phyloP scores from a whole-genome alignment of 2,888 invertebrate genomes.

The Carcina quercana region DNA sequence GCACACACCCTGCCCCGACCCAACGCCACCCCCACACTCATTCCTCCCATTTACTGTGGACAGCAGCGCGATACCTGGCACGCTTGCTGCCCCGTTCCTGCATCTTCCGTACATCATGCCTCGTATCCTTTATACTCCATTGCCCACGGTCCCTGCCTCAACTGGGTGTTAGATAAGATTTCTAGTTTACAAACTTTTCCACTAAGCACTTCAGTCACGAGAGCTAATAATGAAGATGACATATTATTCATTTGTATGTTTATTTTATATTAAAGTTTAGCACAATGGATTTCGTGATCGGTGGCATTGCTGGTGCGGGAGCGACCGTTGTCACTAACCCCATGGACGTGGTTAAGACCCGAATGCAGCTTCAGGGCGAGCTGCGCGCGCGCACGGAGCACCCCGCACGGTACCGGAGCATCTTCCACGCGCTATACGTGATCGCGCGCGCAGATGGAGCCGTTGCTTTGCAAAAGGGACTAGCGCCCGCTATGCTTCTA shows the following conservation, averaged over 20 bases:
- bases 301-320: slow-evolving; percentile 81
- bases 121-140: no score
- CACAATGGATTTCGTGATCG: slow-evolving; percentile 82
- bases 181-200: no score
- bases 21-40: no score
- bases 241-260: background rate
- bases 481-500: slow-evolving; percentile 87
- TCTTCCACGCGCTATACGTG: slow-evolving; percentile 84
- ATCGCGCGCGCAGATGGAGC: slow-evolving; percentile 84
- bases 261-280: background rate
- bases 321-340: slow-evolving; percentile 91
- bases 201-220: no score
- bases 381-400: slow-evolving; percentile 74
- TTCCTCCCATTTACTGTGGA: no score
- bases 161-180: no score
- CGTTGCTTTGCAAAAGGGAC: slow-evolving; percentile 82
- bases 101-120: no score
- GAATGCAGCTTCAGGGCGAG: slow-evolving; percentile 90
- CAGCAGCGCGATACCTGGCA: no score
- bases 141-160: no score
- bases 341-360: slow-evolving; percentile 91
- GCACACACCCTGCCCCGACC: no score
- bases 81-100: no score
- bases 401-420: slow-evolving; percentile 76
- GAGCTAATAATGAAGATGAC: no score